Percentiles rank a stretch among this genome's conserved stretches.
These are phyloP conservation scores for Naso thynnoides DNA, from an alignment of 2,797 vertebrate genomes.

Conservation along the genomic window DNA sequence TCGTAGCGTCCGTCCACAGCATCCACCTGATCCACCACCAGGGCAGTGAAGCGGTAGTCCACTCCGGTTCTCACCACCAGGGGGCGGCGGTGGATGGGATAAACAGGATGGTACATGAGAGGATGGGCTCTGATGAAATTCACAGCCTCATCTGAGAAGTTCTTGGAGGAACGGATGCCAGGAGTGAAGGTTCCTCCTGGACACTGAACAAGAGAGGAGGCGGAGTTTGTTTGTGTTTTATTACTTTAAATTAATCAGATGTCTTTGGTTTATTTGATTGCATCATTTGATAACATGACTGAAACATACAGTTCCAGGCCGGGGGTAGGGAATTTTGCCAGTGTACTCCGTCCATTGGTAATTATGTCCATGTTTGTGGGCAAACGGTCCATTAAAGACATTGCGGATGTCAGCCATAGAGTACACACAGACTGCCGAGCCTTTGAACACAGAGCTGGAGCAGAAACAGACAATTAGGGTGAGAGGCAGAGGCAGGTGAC, in stretches of 20 bases:
- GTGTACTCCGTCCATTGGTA: constrained; percentile 91
- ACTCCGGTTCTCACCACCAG: constrained; percentile 89
- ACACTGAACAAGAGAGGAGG: constrained; percentile 77
- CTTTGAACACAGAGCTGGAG: constrained; percentile 89
- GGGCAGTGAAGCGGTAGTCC: constrained; percentile 88
- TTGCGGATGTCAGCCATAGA: constrained; percentile 91
- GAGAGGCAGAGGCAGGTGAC: constrained; percentile 20
- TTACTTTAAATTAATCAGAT: neutral
- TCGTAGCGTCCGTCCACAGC: constrained; percentile 90
- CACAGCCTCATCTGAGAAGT: constrained; percentile 89
- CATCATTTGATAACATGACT: constrained; percentile 1
- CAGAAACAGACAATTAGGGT: constrained; percentile 48
- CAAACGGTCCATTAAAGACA: constrained; percentile 91
- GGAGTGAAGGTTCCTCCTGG: constrained; percentile 90
- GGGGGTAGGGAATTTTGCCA: constrained; percentile 90
- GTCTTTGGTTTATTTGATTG: neutral
- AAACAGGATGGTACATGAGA: constrained; percentile 89
- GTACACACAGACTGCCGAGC: constrained; percentile 90
- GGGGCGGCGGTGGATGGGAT: constrained; percentile 88
- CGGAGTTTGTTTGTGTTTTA: neutral
- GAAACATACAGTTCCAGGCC: constrained; percentile 88
- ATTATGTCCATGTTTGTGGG: constrained; percentile 90
- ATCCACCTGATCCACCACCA: constrained; percentile 90
- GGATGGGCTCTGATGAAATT: constrained; percentile 89
- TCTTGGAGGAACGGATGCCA: constrained; percentile 86